phyloP scores from a whole-genome alignment of 2,888 invertebrate species.

The Arrhopalites spinosus region DNA sequence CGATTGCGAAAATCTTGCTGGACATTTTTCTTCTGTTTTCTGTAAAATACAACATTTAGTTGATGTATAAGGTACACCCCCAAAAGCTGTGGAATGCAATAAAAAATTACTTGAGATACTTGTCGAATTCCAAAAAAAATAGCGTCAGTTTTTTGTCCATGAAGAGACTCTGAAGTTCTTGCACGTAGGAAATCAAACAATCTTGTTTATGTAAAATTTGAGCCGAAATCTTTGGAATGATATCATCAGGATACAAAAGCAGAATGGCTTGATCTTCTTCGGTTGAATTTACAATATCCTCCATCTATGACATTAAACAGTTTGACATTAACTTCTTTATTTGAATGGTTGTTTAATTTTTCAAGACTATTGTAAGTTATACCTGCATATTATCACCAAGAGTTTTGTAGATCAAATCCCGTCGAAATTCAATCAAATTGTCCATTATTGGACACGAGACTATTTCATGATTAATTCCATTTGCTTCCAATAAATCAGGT shows the following conservation, averaged over 20 bases:
- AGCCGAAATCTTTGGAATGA: slow-evolving; percentile 41
- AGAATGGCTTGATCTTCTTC: slow-evolving; percentile 46
- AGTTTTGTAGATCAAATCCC: slow-evolving; percentile 19
- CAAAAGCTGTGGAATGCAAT: not conserved
- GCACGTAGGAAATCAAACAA: slow-evolving; percentile 50
- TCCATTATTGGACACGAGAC: slow-evolving; percentile 13
- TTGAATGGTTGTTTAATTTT: too few relatives aligned
- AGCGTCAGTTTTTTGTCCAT: slow-evolving; percentile 59
- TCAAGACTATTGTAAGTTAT: too few relatives aligned
- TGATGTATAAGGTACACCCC: not conserved
- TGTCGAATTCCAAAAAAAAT: slow-evolving; percentile 60
- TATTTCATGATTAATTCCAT: slow-evolving; percentile 3
- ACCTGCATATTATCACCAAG: slow-evolving; percentile 27
- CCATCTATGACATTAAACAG: too few relatives aligned
- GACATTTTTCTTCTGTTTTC: slow-evolving; percentile 50
- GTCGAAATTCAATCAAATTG: slow-evolving; percentile 25
- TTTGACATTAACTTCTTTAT: too few relatives aligned
- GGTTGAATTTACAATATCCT: slow-evolving; percentile 34
- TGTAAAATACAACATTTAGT: slow-evolving; percentile 30
- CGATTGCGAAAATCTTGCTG: slow-evolving; percentile 52
- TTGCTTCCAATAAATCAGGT: not conserved
- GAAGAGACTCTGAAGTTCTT: slow-evolving; percentile 42
- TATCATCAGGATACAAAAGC: slow-evolving; percentile 39
- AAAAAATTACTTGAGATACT: slow-evolving; percentile 61
- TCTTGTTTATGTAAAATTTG: slow-evolving; percentile 25